These are phyloP conservation scores for Cochlearius cochlearius DNA, from an alignment of 2,113 vertebrate genomes.

Conservation along the genomic window DNA sequence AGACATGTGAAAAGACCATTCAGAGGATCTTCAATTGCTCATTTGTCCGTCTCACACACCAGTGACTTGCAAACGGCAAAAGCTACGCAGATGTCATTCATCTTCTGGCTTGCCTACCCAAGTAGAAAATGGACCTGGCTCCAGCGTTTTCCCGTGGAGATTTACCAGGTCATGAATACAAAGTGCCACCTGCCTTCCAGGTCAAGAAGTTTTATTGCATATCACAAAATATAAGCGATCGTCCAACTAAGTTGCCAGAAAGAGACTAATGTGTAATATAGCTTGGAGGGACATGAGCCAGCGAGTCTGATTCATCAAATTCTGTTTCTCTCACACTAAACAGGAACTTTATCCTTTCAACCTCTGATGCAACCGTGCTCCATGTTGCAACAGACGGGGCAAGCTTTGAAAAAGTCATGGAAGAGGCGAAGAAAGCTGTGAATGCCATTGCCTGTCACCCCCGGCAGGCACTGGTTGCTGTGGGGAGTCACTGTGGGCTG, in stretches of 20 bases:
- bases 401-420: conserved; percentile 69
- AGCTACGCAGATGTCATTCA: not conserved
- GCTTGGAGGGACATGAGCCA: conserved; percentile 1
- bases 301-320: not conserved
- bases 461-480: conserved; percentile 68
- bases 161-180: not conserved
- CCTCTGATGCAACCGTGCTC: conserved; percentile 76
- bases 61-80: not conserved
- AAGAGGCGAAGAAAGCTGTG: conserved; percentile 75
- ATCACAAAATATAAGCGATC: not conserved
- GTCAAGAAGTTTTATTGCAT: not conserved
- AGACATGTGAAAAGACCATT: not conserved
- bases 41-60: conserved; percentile 14
- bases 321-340: conserved; percentile 46
- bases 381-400: conserved; percentile 73
- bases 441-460: conserved; percentile 87
- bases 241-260: conserved; percentile 31
- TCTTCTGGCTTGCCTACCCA: not conserved
- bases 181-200: conserved; percentile 32
- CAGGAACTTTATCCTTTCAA: conserved; percentile 90
- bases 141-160: not conserved
- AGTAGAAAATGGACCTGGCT: conserved; percentile 38
- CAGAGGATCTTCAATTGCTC: not conserved
- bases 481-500: conserved; percentile 80
- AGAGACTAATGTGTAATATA: not conserved